Evolutionary conservation across 2,113 vertebrate genomes (phyloP).

Genomic region (Amphiprion percula): DNA sequence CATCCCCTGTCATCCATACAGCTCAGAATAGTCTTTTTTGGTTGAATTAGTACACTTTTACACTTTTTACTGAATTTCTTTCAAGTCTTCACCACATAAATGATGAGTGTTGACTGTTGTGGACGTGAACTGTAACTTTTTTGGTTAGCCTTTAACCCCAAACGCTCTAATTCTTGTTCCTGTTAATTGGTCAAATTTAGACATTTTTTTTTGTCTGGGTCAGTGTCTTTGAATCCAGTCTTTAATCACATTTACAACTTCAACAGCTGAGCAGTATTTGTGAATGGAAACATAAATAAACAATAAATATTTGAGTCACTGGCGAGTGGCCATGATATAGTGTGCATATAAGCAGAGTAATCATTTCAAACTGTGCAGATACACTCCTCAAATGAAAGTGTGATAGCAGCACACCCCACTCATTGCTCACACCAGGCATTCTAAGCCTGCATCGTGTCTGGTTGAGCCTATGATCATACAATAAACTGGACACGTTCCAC

Average conservation of each 20-base stretch:
- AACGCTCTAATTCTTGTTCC: too few relatives aligned
- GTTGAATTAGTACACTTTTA: too few relatives aligned
- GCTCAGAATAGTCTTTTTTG: too few relatives aligned
- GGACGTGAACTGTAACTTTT: too few relatives aligned
- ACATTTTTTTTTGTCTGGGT: not conserved
- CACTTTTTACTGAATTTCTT: too few relatives aligned
- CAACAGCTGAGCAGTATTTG: not conserved
- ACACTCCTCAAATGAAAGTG: not conserved
- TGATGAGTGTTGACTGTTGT: too few relatives aligned
- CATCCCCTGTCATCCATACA: too few relatives aligned
- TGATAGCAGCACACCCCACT: not conserved
- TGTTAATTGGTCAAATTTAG: not conserved
- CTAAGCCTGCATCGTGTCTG: slow-evolving; percentile 3
- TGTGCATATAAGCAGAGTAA: not conserved
- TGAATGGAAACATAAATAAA: not conserved
- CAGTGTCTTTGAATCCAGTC: not conserved
- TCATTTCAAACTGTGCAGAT: not conserved
- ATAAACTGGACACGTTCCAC: not conserved
- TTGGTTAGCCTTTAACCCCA: too few relatives aligned
- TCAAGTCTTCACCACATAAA: too few relatives aligned
- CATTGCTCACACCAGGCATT: not conserved
- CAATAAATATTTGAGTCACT: not conserved
- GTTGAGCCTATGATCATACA: not conserved
- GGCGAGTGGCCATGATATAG: not conserved
- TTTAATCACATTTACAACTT: not conserved